Evolutionary conservation across 2,888 invertebrate genomes (phyloP).

Genomic region (Dascillus cervinus): DNA sequence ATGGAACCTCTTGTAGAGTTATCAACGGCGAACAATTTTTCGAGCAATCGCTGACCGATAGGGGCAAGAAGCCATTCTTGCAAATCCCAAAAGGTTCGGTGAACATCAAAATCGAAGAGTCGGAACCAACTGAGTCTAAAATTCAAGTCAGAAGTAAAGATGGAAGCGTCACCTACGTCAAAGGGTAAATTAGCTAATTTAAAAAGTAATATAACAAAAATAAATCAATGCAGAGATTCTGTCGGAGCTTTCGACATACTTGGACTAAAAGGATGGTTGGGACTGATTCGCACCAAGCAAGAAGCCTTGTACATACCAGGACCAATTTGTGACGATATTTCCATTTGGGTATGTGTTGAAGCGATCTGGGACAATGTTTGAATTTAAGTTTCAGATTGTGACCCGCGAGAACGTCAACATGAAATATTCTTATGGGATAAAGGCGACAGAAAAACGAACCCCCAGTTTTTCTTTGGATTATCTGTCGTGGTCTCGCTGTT

Average conservation of each 20-base stretch:
- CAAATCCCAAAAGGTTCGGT: conserved; percentile 45
- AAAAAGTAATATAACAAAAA: too few species aligned
- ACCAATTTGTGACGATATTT: conserved; percentile 43
- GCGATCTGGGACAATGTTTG: conserved; percentile 15
- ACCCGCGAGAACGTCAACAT: conserved; percentile 21
- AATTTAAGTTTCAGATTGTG: conserved; percentile 13
- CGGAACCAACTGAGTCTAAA: conserved; percentile 45
- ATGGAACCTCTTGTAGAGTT: conserved; percentile 47
- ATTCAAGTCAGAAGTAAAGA: conserved; percentile 42
- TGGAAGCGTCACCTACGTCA: conserved; percentile 41
- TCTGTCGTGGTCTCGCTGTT: conserved; percentile 48
- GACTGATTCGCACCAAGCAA: conserved; percentile 34
- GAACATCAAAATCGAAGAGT: conserved; percentile 47
- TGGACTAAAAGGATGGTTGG: conserved; percentile 36
- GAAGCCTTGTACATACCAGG: conserved; percentile 44
- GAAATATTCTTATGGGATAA: conserved; percentile 20
- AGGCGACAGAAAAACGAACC: conserved; percentile 23
- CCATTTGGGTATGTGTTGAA: conserved; percentile 41
- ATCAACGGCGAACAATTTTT: conserved; percentile 25
- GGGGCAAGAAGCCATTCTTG: conserved; percentile 28
- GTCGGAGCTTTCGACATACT: conserved; percentile 35
- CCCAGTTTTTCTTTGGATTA: conserved; percentile 46
- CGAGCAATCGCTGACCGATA: neutral
- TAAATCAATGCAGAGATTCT: too few species aligned
- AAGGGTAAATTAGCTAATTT: conserved; percentile 44